Base-by-base conservation (phyloP, 2,888 invertebrate species). In the Tipula vernalis region DNA sequence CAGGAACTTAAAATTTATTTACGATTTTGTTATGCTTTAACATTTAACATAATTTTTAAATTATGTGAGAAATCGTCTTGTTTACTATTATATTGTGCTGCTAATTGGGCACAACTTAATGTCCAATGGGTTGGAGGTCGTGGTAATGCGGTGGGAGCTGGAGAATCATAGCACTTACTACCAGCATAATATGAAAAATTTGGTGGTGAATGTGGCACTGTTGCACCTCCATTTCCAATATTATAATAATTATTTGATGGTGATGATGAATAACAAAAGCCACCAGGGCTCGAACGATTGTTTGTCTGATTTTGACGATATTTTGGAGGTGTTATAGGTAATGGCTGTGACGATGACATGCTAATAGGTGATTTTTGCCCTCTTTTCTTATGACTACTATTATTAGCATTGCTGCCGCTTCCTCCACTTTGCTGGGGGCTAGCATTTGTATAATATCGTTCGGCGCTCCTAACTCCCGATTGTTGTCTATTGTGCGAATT, bases 101-200 rank as follows among this genome's bases (percentile, higher is more conserved):
- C 83, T 86, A 85, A 87, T 87, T 88, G 90, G n/a, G 57, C 83
- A 83, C 36, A 41, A 12, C 36, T 57, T 15, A 90, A 89, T 91
- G 94, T 94, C 96, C 96, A 97, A 91, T 95, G 96, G 88, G 94
- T 93, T 87, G 96, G 96, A 89, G 96, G 96, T 90, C 95, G 95
- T 87, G 96, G 96, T 90, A 96, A 92, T 88, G 95, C 94, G 89
- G 94, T 94, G 84, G 96, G 96, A 87, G 95, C 94, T 86, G 96
- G 96, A 87, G 96, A 95, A 89, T 96, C 96, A 90, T 95, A 96
- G 93, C 96, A 96, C 91, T 96, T 96, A 90, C 96, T 95, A 90
- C 95, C 96, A 88, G 96, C 96, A 91, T 91, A 92, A 89, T 91
- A 91, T 89, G 91, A 91, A 88, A 91, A 89, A 88, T 90, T 91